Conservation (phyloP, 2,888 invertebrate genomes). For the Rhopalosiphum nymphaeae region DNA sequence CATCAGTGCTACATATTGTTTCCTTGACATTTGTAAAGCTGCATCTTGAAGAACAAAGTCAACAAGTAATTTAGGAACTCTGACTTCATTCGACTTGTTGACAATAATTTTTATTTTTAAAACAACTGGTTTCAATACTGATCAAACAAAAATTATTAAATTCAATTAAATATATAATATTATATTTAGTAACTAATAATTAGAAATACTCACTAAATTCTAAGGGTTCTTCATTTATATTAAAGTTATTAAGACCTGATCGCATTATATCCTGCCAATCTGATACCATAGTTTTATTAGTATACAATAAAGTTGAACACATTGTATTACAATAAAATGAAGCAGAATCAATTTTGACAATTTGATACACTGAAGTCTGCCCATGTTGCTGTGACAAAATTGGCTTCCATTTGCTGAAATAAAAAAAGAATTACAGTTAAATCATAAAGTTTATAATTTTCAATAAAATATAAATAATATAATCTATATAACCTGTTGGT, state of each 20-base stretch:
- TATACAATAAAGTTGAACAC: slow-evolving; percentile 73
- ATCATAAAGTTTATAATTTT: neutral
- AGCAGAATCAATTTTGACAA: slow-evolving; percentile 82
- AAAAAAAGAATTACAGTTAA: slow-evolving; percentile 36
- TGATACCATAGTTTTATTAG: slow-evolving; percentile 73
- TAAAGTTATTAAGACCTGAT: slow-evolving; percentile 81
- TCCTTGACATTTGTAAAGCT: slow-evolving; percentile 79
- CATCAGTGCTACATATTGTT: slow-evolving; percentile 76
- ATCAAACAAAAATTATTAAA: slow-evolving; percentile 68
- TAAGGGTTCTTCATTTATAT: slow-evolving; percentile 82
- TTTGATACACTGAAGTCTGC: slow-evolving; percentile 78
- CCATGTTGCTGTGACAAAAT: slow-evolving; percentile 72
- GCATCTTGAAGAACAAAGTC: slow-evolving; percentile 82
- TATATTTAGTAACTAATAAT: no score
- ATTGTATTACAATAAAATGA: slow-evolving; percentile 81
- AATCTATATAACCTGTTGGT: slow-evolving; percentile 77
- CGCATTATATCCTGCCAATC: slow-evolving; percentile 85
- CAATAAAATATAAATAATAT: neutral
- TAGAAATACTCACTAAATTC: slow-evolving; percentile 79
- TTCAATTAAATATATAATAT: neutral
- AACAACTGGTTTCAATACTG: slow-evolving; percentile 84
- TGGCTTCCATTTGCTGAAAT: slow-evolving; percentile 82
- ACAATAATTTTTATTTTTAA: slow-evolving; percentile 83
- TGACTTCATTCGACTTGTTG: slow-evolving; percentile 76
- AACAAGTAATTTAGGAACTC: slow-evolving; percentile 76